Conservation (phyloP, 2,113 vertebrate species). For the Eidolon helvum region DNA sequence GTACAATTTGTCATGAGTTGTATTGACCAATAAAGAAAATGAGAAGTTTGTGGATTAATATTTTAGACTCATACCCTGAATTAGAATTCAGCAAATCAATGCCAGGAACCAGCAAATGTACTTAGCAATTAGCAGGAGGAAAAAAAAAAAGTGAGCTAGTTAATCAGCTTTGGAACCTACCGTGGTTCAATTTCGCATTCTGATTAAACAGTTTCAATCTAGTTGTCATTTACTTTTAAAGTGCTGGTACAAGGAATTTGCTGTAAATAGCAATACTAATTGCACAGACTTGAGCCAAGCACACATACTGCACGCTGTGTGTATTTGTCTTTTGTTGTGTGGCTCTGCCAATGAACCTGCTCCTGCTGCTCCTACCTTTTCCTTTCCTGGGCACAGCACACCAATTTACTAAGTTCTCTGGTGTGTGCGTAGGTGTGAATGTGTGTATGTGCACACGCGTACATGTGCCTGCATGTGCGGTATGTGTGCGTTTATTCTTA, state of each 20-base stretch:
- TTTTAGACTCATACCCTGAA: conserved; percentile 68
- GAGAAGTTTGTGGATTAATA: conserved; percentile 73
- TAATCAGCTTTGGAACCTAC: conserved; percentile 49
- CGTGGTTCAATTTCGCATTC: conserved; percentile 64
- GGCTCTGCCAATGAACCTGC: conserved; percentile 62
- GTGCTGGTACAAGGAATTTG: conserved; percentile 55
- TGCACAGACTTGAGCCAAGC: conserved; percentile 62
- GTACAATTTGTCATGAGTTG: conserved; percentile 60
- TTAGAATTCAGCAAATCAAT: conserved; percentile 67
- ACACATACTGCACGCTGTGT: conserved; percentile 24
- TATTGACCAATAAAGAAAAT: conserved; percentile 67
- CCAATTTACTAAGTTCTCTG: conserved; percentile 38
- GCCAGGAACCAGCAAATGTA: conserved; percentile 60
- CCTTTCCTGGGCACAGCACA: conserved; percentile 34
- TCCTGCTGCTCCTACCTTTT: conserved; percentile 58
- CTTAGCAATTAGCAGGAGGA: conserved; percentile 61
- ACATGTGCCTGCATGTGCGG: neutral
- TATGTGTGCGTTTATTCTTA: neutral
- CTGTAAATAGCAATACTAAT: conserved; percentile 77
- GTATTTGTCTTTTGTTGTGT: conserved; percentile 58
- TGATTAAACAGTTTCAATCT: conserved; percentile 64
- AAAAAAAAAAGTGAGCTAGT: conserved; percentile 16
- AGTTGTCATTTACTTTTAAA: conserved; percentile 70
- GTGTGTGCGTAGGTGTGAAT: neutral
- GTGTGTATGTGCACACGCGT: neutral